Evolutionary conservation across 2,113 vertebrate species (phyloP).

Genomic region (Pristiophorus japonicus): DNA sequence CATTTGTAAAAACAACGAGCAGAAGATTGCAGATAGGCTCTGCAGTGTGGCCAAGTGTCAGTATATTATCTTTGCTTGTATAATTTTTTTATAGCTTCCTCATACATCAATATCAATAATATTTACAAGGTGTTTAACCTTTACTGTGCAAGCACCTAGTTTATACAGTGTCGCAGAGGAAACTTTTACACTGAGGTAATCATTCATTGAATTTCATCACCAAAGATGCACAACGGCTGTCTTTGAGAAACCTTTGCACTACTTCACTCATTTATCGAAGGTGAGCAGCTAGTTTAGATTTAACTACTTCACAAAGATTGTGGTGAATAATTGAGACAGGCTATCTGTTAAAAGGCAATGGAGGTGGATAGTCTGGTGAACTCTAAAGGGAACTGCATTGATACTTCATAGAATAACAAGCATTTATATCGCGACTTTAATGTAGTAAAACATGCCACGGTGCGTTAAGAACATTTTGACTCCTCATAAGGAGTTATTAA

Average conservation of each 20-base stretch:
- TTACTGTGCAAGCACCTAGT: not conserved
- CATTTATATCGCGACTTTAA: not conserved
- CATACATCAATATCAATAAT: not conserved
- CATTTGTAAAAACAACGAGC: not conserved
- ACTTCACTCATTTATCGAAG: not conserved
- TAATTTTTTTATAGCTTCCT: not conserved
- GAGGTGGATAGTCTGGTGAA: not conserved
- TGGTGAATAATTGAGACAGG: not conserved
- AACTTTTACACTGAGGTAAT: not conserved
- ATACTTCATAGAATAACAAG: not conserved
- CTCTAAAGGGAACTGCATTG: not conserved
- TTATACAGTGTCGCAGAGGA: not conserved
- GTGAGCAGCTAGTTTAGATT: not conserved
- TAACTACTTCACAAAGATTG: not conserved
- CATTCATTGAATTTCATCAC: slow-evolving; percentile 11
- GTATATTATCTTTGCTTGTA: not conserved
- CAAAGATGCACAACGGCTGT: not conserved
- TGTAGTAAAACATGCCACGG: not conserved
- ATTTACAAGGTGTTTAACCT: not conserved
- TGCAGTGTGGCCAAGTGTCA: not conserved
- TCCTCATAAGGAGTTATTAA: not conserved
- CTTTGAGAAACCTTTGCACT: slow-evolving; percentile 19
- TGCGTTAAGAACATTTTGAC: not conserved
- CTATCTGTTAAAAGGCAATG: not conserved
- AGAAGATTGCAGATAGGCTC: not conserved